A percentile compares a stretch with the other conserved stretches of the same genome.
Conservation (phyloP, 1,140 invertebrate species). For the Coelopa frigida region DNA sequence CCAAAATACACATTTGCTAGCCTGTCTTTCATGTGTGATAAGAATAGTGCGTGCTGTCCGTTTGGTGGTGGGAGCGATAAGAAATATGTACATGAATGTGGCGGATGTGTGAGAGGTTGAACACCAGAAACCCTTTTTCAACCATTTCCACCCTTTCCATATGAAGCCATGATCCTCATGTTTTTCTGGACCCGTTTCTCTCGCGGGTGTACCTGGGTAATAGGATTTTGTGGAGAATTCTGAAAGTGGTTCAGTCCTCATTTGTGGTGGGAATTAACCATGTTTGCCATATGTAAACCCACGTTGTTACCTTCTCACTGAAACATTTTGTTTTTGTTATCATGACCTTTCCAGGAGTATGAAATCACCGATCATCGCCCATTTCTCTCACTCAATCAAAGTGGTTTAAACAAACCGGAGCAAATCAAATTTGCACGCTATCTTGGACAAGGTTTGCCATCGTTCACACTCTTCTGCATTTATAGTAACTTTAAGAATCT, state of each 20-base stretch:
- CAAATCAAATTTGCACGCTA: conserved; percentile 44
- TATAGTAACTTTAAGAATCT: conserved; percentile 45
- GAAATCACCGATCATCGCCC: conserved; percentile 43
- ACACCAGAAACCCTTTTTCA: too few relatives aligned
- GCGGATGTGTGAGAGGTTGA: too few relatives aligned
- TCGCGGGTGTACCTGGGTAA: too few relatives aligned
- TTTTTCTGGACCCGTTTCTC: too few relatives aligned
- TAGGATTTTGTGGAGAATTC: too few relatives aligned
- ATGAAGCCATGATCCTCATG: too few relatives aligned
- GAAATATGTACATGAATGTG: too few relatives aligned
- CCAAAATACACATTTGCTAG: conserved; percentile 25
- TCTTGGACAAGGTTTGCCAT: conserved; percentile 41
- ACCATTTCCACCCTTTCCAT: too few relatives aligned
- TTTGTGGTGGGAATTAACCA: too few relatives aligned
- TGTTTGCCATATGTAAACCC: too few relatives aligned
- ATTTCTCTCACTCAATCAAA: conserved; percentile 40
- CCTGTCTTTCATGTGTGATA: background rate
- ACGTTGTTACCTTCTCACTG: too few relatives aligned
- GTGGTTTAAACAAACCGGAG: conserved; percentile 41
- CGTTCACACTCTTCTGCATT: conserved; percentile 44
- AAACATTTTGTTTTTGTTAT: conserved; percentile 5
- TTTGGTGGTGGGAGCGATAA: background rate
- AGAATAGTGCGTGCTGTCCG: background rate
- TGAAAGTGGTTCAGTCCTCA: too few relatives aligned
- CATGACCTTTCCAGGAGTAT: conserved; percentile 29